Percentiles rank a stretch among this genome's conserved stretches.
Conservation (phyloP, 35 echinoderm and acorn worm species). For the Anneissia japonica region DNA sequence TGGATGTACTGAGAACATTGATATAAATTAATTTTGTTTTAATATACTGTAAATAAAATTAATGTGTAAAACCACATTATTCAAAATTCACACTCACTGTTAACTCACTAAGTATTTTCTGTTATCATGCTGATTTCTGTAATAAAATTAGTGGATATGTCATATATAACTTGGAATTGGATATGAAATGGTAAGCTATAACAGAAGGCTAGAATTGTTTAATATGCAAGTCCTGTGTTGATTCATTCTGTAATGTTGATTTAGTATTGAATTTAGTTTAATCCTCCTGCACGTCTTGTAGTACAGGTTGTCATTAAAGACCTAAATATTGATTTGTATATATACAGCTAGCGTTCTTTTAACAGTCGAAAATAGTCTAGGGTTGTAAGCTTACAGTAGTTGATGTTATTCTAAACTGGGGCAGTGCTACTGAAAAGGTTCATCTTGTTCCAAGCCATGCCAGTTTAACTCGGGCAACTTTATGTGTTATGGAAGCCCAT, state of each 20-base stretch:
- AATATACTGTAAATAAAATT: too few species aligned
- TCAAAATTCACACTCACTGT: too few species aligned
- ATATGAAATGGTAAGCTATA: too few species aligned
- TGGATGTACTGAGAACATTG: too few species aligned
- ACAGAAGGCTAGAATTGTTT: not conserved
- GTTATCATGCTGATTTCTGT: too few species aligned
- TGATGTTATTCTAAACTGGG: not conserved
- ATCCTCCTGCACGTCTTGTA: not conserved
- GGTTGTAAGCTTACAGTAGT: not conserved
- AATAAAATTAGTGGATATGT: too few species aligned
- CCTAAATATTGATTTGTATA: not conserved
- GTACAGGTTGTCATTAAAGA: not conserved
- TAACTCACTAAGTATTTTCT: too few species aligned
- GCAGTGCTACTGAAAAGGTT: not conserved
- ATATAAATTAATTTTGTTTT: too few species aligned
- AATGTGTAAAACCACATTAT: too few species aligned
- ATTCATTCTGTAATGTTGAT: not conserved
- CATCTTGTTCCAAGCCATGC: not conserved
- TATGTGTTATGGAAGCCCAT: not conserved
- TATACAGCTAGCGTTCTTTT: not conserved
- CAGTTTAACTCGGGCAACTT: not conserved
- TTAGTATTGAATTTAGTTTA: not conserved
- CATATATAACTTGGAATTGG: too few species aligned
- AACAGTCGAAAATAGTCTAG: not conserved
- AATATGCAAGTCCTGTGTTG: not conserved